These are phyloP conservation scores for Sphaeramia orbicularis DNA, from an alignment of 2,797 vertebrate genomes.

Conservation along the genomic window DNA sequence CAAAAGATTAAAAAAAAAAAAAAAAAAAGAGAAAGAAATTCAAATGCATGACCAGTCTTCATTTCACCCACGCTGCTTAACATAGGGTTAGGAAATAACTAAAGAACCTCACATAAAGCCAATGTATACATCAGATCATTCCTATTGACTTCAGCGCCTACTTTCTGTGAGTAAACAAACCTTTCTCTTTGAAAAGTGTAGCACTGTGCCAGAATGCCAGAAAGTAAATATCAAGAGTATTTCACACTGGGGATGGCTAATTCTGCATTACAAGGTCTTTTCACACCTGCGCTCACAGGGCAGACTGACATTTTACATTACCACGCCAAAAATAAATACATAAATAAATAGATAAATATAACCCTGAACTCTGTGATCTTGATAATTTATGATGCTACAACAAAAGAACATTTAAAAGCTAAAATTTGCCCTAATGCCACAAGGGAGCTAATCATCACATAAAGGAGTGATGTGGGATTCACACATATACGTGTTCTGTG, in stretches of 20 bases:
- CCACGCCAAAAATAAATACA: not conserved
- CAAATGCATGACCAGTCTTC: not conserved
- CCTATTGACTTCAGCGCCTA: not conserved
- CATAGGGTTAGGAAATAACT: too few species aligned
- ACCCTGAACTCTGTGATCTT: slow-evolving; percentile 17
- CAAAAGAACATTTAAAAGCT: slow-evolving; percentile 23
- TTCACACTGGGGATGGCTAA: slow-evolving; percentile 14
- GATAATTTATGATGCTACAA: not conserved
- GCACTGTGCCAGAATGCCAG: slow-evolving; percentile 23
- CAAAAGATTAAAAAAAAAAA: not conserved
- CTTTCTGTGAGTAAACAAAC: not conserved
- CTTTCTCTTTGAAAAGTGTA: slow-evolving; percentile 11
- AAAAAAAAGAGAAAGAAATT: not conserved
- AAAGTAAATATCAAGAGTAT: slow-evolving; percentile 22
- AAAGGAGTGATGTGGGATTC: not conserved
- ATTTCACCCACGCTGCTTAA: not conserved
- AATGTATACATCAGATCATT: not conserved
- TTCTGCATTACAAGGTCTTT: slow-evolving; percentile 17
- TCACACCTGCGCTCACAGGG: slow-evolving; percentile 43
- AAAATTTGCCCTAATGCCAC: not conserved
- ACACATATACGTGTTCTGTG: slow-evolving; percentile 2
- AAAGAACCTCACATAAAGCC: not conserved
- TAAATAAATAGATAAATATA: not conserved
- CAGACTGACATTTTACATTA: slow-evolving; percentile 19
- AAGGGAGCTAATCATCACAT: not conserved